A percentile compares a stretch with the other conserved stretches of the same genome.
Conservation (phyloP, 2,797 vertebrate species). For the Astyanax mexicanus region DNA sequence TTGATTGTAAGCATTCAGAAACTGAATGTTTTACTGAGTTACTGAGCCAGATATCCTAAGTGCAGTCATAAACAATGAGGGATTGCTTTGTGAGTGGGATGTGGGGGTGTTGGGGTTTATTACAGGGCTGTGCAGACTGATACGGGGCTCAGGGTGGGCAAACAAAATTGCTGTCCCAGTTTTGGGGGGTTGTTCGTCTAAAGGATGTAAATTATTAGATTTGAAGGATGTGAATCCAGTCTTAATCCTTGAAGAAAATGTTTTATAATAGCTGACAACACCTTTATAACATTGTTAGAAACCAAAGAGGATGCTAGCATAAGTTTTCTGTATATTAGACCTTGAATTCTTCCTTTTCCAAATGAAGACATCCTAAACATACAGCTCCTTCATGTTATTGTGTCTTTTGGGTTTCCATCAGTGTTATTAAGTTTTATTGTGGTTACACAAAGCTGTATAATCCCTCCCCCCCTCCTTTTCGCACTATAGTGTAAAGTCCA, state of each 20-base stretch:
- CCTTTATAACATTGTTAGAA: too few relatives aligned
- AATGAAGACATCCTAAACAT: not conserved
- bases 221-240: too few relatives aligned
- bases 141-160: constrained; percentile 35
- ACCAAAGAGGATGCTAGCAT: too few relatives aligned
- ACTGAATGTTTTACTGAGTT: not conserved
- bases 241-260: too few relatives aligned
- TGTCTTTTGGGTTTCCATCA: constrained; percentile 45
- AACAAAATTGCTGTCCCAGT: constrained; percentile 66
- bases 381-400: not conserved
- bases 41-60: not conserved
- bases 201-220: too few relatives aligned
- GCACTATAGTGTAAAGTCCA: constrained; percentile 68
- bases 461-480: constrained; percentile 62
- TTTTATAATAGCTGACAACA: too few relatives aligned
- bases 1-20: too few relatives aligned
- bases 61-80: not conserved
- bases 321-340: too few relatives aligned
- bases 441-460: constrained; percentile 64
- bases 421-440: constrained; percentile 56
- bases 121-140: constrained; percentile 43
- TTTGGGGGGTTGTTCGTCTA: constrained; percentile 65
- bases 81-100: not conserved
- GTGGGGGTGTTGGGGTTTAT: constrained; percentile 56
- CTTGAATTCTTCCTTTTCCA: not conserved